Base-by-base conservation (phyloP, 2,113 vertebrate genomes). In the Cheilinus undulatus region DNA sequence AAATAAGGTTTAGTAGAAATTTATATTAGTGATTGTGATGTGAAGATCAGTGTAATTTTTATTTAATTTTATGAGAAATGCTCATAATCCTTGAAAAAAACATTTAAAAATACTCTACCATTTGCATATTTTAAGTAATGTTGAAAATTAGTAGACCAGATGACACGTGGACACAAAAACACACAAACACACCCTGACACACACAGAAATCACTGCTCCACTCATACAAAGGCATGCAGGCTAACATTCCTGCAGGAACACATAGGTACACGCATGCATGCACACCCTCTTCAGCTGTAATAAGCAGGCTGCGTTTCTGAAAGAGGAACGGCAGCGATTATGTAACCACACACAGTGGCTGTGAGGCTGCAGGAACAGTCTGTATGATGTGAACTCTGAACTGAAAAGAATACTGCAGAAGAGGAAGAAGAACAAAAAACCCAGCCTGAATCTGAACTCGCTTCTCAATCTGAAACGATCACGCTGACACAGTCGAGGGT, bases 261-360 rank as follows among this genome's bases (percentile, higher is more conserved):
- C 76, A 80, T 53, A 86, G 23, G 30, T 30, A 61, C 75, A 75
- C 64, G 23, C 76, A 83, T 60, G 57, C 69, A 71, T 57, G 69
- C 78, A 78, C 78, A 71, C 61, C 67, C 80, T 70, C 78, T 78
- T 71, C 68, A 83, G 59, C 77, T 75, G 80, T 82, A 74, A 82
- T 84, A 75, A 78, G 82, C 83, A 78, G 81, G 53, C 73, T 74
- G 74, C 3, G 38, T 65, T 76, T 81, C 70, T 77, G 73, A 67
- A 77, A 80, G 83, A 85, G 80, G 76, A 45, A 77, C 73, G 30
- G 75, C 59, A 62, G 75, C 26, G 70, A 73, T 91, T 92, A 90
- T 87, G 67, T 89, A 91, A 92, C 84, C 65, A 40, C 74, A 26
- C 71, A 42, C 74, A 53, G 59, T 49, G 5, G 17, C 40, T 17